Evolutionary conservation across 2,888 invertebrate species (phyloP).

Genomic region (Orthosia gothica): DNA sequence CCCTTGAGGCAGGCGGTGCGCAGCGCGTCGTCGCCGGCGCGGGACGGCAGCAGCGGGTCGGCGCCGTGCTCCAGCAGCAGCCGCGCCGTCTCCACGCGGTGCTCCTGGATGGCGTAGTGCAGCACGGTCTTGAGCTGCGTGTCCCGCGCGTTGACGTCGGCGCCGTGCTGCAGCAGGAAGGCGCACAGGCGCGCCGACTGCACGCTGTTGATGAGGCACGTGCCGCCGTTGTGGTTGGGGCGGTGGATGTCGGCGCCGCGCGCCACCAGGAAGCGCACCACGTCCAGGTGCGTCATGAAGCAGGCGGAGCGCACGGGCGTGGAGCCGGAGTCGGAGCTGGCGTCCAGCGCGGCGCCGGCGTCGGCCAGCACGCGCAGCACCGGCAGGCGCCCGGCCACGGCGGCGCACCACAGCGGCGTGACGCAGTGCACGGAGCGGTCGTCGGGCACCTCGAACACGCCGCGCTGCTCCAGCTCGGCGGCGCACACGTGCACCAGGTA

Average conservation of each 20-base stretch:
- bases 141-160: conserved; percentile 96
- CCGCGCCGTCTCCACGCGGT: conserved; percentile 95
- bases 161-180: conserved; percentile 95
- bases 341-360: conserved; percentile 96
- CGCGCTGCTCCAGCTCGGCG: conserved; percentile 96
- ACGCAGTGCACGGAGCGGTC: conserved; percentile 96
- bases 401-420: conserved; percentile 98
- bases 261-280: conserved; percentile 94
- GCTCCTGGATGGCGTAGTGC: conserved; percentile 97
- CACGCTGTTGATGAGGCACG: conserved; percentile 98
- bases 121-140: conserved; percentile 97
- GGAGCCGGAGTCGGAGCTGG: conserved; percentile 96
- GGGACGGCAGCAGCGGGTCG: conserved; percentile 94
- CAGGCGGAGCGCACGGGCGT: conserved; percentile 98
- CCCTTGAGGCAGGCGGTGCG: conserved; percentile 95
- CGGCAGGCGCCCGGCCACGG: conserved; percentile 95
- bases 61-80: conserved; percentile 95
- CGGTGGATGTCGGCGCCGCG: conserved; percentile 96
- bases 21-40: conserved; percentile 97
- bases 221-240: conserved; percentile 97
- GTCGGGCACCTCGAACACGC: conserved; percentile 95
- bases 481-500: conserved; percentile 96
- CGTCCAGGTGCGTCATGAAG: conserved; percentile 97
- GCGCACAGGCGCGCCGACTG: conserved; percentile 96
- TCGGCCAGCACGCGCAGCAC: conserved; percentile 95